Percentiles rank a stretch among this genome's conserved stretches.
Conservation (phyloP, 2,888 invertebrate genomes). For the Dolomedes plantarius region DNA sequence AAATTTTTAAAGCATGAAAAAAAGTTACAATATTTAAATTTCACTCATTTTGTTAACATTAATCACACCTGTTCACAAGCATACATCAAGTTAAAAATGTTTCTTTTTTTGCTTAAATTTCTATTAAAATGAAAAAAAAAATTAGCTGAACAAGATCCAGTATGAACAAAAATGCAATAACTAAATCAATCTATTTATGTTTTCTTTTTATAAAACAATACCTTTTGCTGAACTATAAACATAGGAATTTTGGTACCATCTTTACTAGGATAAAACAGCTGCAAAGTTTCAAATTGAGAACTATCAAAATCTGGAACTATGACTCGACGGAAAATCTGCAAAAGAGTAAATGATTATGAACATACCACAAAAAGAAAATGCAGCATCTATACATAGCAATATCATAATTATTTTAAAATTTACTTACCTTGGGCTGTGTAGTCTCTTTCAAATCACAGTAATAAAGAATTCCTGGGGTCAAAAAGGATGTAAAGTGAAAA, state of each 20-base stretch:
- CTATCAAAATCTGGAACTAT: constrained; percentile 88
- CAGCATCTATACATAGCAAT: background rate
- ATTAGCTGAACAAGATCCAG: too few species aligned
- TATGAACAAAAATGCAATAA: too few species aligned
- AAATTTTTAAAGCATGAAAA: too few species aligned
- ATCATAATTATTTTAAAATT: too few species aligned
- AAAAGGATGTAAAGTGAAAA: constrained; percentile 94
- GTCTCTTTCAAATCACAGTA: constrained; percentile 86
- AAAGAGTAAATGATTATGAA: constrained; percentile 46
- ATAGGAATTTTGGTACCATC: constrained; percentile 79
- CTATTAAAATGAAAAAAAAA: too few species aligned
- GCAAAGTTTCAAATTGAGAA: constrained; percentile 87
- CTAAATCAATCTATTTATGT: too few species aligned
- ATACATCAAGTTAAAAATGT: too few species aligned
- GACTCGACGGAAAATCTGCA: constrained; percentile 86
- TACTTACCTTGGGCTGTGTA: constrained; percentile 75
- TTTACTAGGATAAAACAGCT: constrained; percentile 81
- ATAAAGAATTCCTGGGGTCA: constrained; percentile 92
- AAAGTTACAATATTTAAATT: too few species aligned
- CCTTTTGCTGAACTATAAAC: constrained; percentile 78
- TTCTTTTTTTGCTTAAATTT: too few species aligned
- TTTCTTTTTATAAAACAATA: constrained; percentile 39
- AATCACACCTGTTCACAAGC: too few species aligned
- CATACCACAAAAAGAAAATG: too few species aligned
- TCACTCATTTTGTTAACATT: too few species aligned